Evolutionary conservation across 2,888 invertebrate species (phyloP).

Genomic region (Kuschelorhynchus macadamiae): DNA sequence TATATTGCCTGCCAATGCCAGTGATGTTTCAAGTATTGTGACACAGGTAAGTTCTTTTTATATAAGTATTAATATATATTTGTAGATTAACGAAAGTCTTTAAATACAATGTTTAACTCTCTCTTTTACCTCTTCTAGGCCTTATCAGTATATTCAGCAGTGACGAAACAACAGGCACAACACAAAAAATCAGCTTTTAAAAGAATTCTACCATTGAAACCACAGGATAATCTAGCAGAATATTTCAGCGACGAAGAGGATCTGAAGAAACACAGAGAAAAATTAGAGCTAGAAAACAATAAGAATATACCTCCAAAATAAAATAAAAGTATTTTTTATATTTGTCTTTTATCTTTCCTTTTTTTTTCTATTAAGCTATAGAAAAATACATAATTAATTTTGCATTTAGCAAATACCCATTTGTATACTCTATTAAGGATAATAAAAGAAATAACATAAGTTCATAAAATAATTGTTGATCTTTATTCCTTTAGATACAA

Average conservation of each 20-base stretch:
- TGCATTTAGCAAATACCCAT: too few relatives aligned
- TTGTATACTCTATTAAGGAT: too few relatives aligned
- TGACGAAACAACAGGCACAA: constrained; percentile 64
- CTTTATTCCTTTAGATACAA: too few relatives aligned
- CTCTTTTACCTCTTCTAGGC: constrained; percentile 74
- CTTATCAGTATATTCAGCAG: constrained; percentile 75
- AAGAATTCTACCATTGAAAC: constrained; percentile 48
- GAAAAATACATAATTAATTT: too few relatives aligned
- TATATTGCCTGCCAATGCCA: constrained; percentile 92
- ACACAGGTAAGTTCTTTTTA: constrained; percentile 75
- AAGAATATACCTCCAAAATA: constrained; percentile 34
- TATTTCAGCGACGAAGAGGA: constrained; percentile 68
- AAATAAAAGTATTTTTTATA: constrained; percentile 14
- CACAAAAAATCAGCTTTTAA: constrained; percentile 41
- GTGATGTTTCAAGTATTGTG: constrained; percentile 84
- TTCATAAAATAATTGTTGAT: too few relatives aligned
- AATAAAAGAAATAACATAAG: too few relatives aligned
- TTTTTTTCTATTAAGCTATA: constrained; percentile 9
- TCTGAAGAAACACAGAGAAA: constrained; percentile 56
- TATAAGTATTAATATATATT: too few relatives aligned
- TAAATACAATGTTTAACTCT: too few relatives aligned
- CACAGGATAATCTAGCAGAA: constrained; percentile 63
- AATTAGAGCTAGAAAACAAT: constrained; percentile 44
- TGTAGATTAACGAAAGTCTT: too few relatives aligned
- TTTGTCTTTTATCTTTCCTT: neutral